A percentile compares a stretch with the other conserved stretches of the same genome.
phyloP scores from a whole-genome alignment of 2,797 vertebrate species.

The Pantherophis alleghaniensis region DNA sequence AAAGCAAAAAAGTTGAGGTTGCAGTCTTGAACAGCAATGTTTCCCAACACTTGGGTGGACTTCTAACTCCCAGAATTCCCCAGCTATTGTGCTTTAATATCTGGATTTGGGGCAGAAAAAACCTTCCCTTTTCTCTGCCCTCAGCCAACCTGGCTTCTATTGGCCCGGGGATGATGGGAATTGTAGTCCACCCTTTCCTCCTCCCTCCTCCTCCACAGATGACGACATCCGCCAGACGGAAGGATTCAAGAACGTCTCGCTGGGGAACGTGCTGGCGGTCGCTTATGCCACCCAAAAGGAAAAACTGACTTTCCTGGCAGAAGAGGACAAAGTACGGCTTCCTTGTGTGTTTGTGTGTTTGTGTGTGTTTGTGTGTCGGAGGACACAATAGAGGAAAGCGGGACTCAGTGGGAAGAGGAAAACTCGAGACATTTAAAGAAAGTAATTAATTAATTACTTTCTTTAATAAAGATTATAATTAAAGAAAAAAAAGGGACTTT shows the following conservation, averaged over 20 bases:
- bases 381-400: not conserved
- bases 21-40: no score
- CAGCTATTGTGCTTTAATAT: not conserved
- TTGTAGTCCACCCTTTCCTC: not conserved
- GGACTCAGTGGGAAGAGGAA: not conserved
- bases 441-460: no score
- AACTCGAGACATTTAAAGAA: not conserved
- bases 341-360: not conserved
- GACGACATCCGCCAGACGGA: constrained; percentile 90
- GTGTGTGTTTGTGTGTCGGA: not conserved
- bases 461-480: no score
- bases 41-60: no score
- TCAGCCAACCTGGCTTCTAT: not conserved
- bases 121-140: not conserved
- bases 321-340: constrained; percentile 82
- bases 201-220: constrained; percentile 65
- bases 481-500: no score
- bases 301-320: constrained; percentile 87
- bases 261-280: constrained; percentile 88
- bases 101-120: no score
- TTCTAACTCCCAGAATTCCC: not conserved
- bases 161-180: not conserved
- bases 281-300: constrained; percentile 84
- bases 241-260: constrained; percentile 91
- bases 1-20: no score